Base-by-base conservation (phyloP, 2,113 vertebrate species). In the Psilopsiagon aurifrons region DNA sequence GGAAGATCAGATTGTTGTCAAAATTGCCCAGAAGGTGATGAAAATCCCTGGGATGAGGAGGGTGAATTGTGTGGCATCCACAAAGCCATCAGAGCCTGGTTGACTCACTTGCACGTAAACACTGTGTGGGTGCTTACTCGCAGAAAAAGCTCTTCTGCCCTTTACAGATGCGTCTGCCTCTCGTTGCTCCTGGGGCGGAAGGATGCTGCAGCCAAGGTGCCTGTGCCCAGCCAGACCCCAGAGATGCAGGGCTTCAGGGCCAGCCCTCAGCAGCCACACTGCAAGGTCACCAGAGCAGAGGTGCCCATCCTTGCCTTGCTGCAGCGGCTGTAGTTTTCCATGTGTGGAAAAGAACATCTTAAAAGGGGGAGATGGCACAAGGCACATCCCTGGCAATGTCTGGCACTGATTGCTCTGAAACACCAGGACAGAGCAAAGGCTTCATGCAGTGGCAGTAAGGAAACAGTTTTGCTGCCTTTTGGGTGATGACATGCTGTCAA, bases 11-110 rank as follows among this genome's bases (percentile, higher is more conserved):
- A 59, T 86, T 87, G 68, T 90, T 86, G 90, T 96, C 90, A 86
- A 90, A 95, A 95, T 94, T 88, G 79, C 76, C 92, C 88, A 51
- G 80, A 93, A 95, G 88, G 86, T 95, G 92, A 92, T 77, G 75
- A 94, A 96, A 88, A 76, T 90, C 41, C 51, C 80, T 27, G 43
- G 69, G 80, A 74, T 86, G 71, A 41, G 70, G 81, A 75, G 74
- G 83, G 92, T 92, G 86, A 95, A n/a, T 92, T 88, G 76, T 59
- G 73, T 18, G 4, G 60, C 73, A 70, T 69, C 88, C 73, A 55
- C 78, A 90, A 84, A 94, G 15, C 55, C 85, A 44, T 80, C 43
- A 44, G 23, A 52, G 90, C 66, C 82, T 1, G 2, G 79, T 83
- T 96, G 95, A 96, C 24, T 95, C 94, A 90, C 31, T 93, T 41